Conservation (phyloP, 2,113 vertebrate genomes). For the Pelecanus crispus region DNA sequence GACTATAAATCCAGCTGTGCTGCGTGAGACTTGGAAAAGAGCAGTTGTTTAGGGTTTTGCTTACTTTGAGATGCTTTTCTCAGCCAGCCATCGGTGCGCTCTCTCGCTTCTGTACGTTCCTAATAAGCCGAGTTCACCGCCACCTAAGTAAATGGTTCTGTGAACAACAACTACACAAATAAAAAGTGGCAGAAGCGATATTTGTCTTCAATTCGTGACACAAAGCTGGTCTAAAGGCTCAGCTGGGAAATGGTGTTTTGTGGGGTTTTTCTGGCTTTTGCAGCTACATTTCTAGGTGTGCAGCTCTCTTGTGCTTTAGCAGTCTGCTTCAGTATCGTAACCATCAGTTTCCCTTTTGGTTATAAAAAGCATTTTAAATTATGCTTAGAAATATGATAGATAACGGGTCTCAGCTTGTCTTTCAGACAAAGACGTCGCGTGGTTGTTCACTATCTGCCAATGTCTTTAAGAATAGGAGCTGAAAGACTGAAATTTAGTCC, state of each 20-base stretch:
- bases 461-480: not conserved
- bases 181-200: not conserved
- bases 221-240: not conserved
- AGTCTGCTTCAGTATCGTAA: rapidly evolving
- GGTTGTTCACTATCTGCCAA: rapidly evolving
- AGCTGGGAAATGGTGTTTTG: not conserved
- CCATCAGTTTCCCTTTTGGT: not conserved
- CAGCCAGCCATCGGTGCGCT: not conserved
- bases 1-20: rapidly evolving
- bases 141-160: rapidly evolving
- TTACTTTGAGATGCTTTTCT: not conserved
- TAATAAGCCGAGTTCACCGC: not conserved
- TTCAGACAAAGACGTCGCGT: rapidly evolving
- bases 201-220: rapidly evolving
- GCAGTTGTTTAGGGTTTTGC: rapidly evolving
- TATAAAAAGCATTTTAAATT: not conserved
- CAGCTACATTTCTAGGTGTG: rapidly evolving
- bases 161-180: rapidly evolving
- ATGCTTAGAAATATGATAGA: rapidly evolving
- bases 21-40: rapidly evolving
- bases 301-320: rapidly evolving
- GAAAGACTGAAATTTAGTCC: not conserved
- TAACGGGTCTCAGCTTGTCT: not conserved
- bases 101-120: not conserved
- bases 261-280: no score